These are phyloP conservation scores for Galeopterus variegatus DNA, from an alignment of 2,113 vertebrate genomes.

Conservation along the genomic window DNA sequence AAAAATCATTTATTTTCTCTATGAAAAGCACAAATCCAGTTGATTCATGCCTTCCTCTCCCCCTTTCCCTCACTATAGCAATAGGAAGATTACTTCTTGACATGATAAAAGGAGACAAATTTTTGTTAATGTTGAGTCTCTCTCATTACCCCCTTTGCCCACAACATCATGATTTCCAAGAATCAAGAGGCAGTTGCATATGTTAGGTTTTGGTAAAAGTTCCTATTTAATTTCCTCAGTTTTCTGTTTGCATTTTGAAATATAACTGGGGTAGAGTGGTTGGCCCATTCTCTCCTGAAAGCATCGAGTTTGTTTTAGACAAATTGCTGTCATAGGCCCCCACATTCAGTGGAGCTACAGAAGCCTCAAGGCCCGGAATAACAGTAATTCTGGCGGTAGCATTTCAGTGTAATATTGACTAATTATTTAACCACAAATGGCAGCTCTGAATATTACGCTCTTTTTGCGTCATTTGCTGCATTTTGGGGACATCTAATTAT, in stretches of 20 bases:
- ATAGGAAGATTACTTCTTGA: not conserved
- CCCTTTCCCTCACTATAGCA: not conserved
- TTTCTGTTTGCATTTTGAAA: slow-evolving; percentile 81
- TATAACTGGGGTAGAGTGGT: slow-evolving; percentile 56
- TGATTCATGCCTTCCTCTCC: not conserved
- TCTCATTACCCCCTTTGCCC: not conserved
- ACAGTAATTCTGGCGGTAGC: slow-evolving; percentile 78
- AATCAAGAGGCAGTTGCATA: slow-evolving; percentile 68
- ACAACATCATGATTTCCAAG: not conserved
- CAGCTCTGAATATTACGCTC: slow-evolving; percentile 88
- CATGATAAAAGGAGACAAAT: not conserved
- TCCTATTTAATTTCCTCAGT: slow-evolving; percentile 72
- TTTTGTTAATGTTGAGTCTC: not conserved
- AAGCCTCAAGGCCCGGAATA: slow-evolving; percentile 78
- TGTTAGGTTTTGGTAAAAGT: slow-evolving; percentile 3
- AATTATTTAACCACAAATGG: slow-evolving; percentile 89
- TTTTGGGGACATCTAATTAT: slow-evolving; percentile 88
- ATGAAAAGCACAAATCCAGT: not conserved
- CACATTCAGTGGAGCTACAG: slow-evolving; percentile 78
- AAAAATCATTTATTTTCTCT: not conserved
- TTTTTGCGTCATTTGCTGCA: slow-evolving; percentile 87
- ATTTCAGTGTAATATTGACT: slow-evolving; percentile 86
- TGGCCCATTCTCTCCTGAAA: slow-evolving; percentile 81
- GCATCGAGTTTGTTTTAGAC: slow-evolving; percentile 79
- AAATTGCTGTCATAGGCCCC: slow-evolving; percentile 74